Base-by-base conservation (phyloP, 1,140 invertebrate species). In the Cyclina sinensis region DNA sequence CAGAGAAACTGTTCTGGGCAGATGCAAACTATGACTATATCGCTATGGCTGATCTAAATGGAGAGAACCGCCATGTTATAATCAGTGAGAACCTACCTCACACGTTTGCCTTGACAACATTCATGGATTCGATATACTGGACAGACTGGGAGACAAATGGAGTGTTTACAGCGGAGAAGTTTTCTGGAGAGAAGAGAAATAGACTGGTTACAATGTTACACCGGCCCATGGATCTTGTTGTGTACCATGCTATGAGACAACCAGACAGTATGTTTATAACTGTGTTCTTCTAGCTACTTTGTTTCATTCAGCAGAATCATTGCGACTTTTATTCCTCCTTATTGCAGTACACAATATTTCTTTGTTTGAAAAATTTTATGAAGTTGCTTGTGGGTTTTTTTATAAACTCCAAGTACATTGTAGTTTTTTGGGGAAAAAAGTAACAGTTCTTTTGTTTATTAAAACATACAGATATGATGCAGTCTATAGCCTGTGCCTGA, bases 1-100 rank as follows among this genome's bases (percentile, higher is more conserved):
- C 98, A 0, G 98, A 99, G 92, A 98, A 99, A 93, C 97, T 99
- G 0, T 99, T 98, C 95, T 99, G 99, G 99, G 98, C 99, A 0
- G 99, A 99, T 95, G 98, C 98, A 0, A 98, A 98, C 94, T 96
- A 98, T 39, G 98, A 99, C 94, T 98, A 97, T 90, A 99, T 99
- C 88, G 98, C 99, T 90, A 93, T 95, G 98, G 98, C 94, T 5
- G 90, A 94, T 70, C 80, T 95, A 65, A 92, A 95, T 68, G 95
- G 95, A 24, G 78, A 81, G 24, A 92, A 94, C 79, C 86, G 89
- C 14, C 81, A 88, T 98, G 98, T 24, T 96, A 96, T 65, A 95
- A 96, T 92, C 89, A 57, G 39, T 5, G 39, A 88, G 12, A 83
- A 82, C 48, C 86, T 94, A 30, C 92, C 99, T 82, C 99, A 99